Evolutionary conservation across 2,113 vertebrate species (phyloP).

Genomic region (Notarius lentiginosus): DNA sequence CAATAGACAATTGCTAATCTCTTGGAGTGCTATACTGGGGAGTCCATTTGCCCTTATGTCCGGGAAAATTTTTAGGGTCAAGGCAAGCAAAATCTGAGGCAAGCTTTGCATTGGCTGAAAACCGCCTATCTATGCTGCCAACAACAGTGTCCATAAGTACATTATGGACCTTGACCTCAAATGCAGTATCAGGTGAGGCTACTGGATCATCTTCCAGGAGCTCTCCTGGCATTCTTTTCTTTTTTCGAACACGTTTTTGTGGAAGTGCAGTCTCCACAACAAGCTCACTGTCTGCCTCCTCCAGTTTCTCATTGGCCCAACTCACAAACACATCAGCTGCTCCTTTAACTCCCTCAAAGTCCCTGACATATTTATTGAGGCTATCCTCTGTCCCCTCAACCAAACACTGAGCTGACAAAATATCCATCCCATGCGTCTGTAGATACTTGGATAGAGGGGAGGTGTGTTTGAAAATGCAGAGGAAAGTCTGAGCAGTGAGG

Average conservation of each 20-base stretch:
- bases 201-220: constrained; percentile 29
- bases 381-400: not conserved
- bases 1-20: constrained; percentile 41
- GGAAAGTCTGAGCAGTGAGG: not conserved
- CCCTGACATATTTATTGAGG: too few species aligned
- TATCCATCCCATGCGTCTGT: not conserved
- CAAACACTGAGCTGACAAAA: not conserved
- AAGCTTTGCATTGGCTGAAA: constrained; percentile 42
- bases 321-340: constrained; percentile 49
- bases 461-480: not conserved
- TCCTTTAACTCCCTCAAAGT: constrained; percentile 36
- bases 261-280: not conserved
- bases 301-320: constrained; percentile 4
- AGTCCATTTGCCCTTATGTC: constrained; percentile 33
- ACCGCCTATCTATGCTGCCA: constrained; percentile 25
- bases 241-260: constrained; percentile 33
- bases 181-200: constrained; percentile 27
- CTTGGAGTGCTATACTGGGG: constrained; percentile 24
- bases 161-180: constrained; percentile 6
- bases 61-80: constrained; percentile 35
- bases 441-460: not conserved
- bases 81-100: constrained; percentile 39
- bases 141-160: constrained; percentile 46
- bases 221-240: constrained; percentile 44
- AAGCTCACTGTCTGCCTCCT: too few species aligned